Percentiles rank a stretch among this genome's conserved stretches.
These are phyloP conservation scores for Plectus sambesii DNA, from an alignment of 1,140 invertebrate species.

Conservation along the genomic window DNA sequence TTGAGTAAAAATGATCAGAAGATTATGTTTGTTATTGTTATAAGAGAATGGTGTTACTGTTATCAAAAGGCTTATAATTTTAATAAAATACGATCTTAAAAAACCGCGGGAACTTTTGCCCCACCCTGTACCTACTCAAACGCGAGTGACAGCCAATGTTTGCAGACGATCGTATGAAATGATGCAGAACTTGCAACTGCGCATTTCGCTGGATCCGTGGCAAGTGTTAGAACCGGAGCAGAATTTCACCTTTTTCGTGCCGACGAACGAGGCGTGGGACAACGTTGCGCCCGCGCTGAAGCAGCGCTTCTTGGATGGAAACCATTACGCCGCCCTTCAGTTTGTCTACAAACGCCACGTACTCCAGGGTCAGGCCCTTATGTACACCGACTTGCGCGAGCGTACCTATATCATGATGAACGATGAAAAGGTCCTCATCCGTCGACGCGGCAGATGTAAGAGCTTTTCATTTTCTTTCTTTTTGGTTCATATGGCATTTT, in stretches of 20 bases:
- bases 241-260: conserved; percentile 75
- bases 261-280: conserved; percentile 65
- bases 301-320: not conserved
- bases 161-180: no score
- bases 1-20: no score
- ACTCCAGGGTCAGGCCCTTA: not conserved
- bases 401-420: conserved; percentile 10
- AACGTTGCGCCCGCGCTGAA: conserved; percentile 14
- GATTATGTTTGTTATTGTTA: no score
- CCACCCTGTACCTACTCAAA: no score
- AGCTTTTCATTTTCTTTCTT: no score
- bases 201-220: not conserved
- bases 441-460: conserved; percentile 3
- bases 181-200: not conserved
- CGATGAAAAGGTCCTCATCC: conserved; percentile 3
- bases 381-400: not conserved
- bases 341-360: not conserved
- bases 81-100: no score
- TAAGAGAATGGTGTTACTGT: no score
- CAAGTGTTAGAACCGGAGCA: conserved; percentile 53
- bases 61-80: no score
- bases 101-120: no score
- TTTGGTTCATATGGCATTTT: no score
- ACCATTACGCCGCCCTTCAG: not conserved
- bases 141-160: no score